Conservation (phyloP, 2,113 vertebrate species). For the Phylloscopus trochiloides region DNA sequence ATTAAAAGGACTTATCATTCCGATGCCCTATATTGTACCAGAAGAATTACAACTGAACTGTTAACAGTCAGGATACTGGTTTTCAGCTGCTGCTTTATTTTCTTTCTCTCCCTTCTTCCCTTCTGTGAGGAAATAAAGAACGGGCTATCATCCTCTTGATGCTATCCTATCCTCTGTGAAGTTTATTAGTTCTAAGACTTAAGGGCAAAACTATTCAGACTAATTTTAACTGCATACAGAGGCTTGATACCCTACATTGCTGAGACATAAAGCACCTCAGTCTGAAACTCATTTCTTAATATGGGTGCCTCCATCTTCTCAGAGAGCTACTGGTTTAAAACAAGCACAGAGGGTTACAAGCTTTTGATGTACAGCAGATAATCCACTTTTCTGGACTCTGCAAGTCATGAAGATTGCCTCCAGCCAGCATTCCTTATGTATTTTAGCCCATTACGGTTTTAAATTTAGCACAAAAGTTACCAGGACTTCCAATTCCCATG, state of each 20-base stretch:
- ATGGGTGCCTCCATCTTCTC: background rate
- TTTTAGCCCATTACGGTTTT: background rate
- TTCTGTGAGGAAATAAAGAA: background rate
- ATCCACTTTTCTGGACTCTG: background rate
- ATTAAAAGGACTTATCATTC: background rate
- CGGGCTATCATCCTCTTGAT: background rate
- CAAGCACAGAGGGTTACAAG: background rate
- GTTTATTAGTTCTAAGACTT: background rate
- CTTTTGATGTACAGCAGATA: background rate
- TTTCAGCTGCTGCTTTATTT: background rate
- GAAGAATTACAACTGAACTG: background rate
- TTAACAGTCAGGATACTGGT: background rate
- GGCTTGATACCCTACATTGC: background rate
- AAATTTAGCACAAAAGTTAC: background rate
- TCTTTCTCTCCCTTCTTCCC: background rate
- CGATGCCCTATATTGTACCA: background rate
- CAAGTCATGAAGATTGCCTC: background rate
- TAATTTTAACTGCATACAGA: background rate
- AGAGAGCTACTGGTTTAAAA: background rate
- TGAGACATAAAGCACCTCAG: background rate
- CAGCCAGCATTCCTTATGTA: background rate
- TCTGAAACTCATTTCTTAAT: background rate
- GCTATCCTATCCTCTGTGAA: background rate
- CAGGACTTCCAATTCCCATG: background rate
- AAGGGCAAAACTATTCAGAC: background rate